phyloP scores from a whole-genome alignment of 2,888 invertebrate genomes.

The Agriotes lineatus region DNA sequence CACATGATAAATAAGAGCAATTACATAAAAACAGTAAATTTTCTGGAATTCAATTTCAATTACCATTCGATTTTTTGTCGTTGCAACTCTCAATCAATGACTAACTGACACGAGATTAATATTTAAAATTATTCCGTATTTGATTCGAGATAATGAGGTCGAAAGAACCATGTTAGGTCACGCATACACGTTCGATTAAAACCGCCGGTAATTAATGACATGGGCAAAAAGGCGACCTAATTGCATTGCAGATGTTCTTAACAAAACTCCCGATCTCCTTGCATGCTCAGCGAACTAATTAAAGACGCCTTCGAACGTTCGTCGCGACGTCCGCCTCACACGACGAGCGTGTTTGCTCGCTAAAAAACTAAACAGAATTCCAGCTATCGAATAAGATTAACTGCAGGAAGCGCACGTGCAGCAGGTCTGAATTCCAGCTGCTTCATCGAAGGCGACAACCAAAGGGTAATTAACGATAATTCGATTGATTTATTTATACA shows the following conservation, averaged over 20 bases:
- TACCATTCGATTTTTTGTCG: too few relatives aligned
- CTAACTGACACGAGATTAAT: too few relatives aligned
- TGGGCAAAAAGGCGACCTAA: conserved; percentile 4
- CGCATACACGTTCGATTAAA: neutral
- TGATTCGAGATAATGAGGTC: conserved; percentile 7
- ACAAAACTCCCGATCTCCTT: neutral
- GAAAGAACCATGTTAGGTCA: conserved; percentile 1
- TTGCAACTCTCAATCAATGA: too few relatives aligned
- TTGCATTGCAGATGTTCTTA: neutral
- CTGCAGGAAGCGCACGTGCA: neutral
- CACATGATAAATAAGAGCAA: too few relatives aligned
- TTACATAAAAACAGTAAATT: too few relatives aligned
- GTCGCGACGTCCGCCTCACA: neutral
- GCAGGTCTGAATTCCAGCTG: conserved; percentile 12
- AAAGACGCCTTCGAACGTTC: neutral
- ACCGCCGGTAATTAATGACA: neutral
- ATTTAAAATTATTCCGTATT: too few relatives aligned
- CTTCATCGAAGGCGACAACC: conserved; percentile 3
- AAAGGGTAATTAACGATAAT: conserved; percentile 9
- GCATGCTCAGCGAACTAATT: too few relatives aligned
- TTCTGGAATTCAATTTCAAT: too few relatives aligned
- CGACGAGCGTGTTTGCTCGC: too few relatives aligned
- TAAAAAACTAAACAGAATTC: neutral
- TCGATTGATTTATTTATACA: conserved; percentile 6
- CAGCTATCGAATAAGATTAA: conserved; percentile 4